These are phyloP conservation scores for Ganaspis brasiliensis DNA, from an alignment of 2,888 invertebrate species.

Conservation along the genomic window DNA sequence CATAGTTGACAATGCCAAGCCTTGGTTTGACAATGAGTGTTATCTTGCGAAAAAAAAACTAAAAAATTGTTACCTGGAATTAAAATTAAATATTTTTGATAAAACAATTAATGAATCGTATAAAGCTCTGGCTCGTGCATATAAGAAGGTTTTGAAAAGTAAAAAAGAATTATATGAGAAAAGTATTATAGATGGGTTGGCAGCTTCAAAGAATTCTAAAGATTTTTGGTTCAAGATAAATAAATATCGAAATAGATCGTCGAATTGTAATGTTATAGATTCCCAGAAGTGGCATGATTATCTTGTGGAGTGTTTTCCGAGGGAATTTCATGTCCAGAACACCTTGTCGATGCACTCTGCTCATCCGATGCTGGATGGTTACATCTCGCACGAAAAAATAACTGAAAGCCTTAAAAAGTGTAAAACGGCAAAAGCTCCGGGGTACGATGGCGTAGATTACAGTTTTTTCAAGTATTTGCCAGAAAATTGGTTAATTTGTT, in stretches of 20 bases:
- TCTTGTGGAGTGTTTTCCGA: not conserved
- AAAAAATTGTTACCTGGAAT: not conserved
- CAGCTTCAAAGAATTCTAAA: not conserved
- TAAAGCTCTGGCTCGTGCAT: not conserved
- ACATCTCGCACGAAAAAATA: not conserved
- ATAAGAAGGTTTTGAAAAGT: not conserved
- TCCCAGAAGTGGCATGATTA: not conserved
- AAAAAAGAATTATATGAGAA: not conserved
- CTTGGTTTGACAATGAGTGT: not conserved
- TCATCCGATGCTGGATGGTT: not conserved
- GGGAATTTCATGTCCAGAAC: no score
- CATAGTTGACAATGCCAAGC: not conserved
- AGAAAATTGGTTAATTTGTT: not conserved
- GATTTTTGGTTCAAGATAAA: not conserved
- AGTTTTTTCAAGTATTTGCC: not conserved
- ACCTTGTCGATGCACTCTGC: no score
- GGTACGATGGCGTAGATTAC: not conserved
- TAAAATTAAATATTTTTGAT: not conserved
- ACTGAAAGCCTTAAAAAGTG: not conserved
- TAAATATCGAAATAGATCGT: not conserved
- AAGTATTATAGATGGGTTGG: not conserved
- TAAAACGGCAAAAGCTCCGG: not conserved
- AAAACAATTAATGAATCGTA: not conserved
- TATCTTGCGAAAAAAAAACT: not conserved
- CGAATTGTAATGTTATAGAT: not conserved